phyloP scores from a whole-genome alignment of 2,888 invertebrate species.

The Macaria notata region DNA sequence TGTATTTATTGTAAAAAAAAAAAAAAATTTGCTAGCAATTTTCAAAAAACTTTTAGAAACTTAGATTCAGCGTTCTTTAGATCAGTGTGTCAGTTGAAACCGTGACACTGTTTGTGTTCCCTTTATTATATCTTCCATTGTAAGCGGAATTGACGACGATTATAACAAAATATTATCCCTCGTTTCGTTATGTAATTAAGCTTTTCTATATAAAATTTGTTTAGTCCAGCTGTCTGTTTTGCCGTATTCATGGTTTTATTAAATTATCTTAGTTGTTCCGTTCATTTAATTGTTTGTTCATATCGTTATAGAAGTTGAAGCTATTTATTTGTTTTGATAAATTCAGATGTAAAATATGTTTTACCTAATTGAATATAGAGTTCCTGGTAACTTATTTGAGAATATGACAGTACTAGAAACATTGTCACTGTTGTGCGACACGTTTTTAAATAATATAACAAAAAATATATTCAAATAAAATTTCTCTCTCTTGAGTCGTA shows the following conservation, averaged over 20 bases:
- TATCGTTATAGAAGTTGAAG: neutral
- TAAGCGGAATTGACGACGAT: slow-evolving; percentile 46
- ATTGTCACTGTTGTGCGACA: too few relatives aligned
- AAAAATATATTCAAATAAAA: too few relatives aligned
- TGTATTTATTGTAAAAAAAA: too few relatives aligned
- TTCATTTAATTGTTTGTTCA: slow-evolving; percentile 1
- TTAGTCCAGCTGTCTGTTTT: slow-evolving; percentile 25
- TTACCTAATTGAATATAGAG: too few relatives aligned
- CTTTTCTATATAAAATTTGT: slow-evolving; percentile 36
- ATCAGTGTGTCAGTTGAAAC: slow-evolving; percentile 33
- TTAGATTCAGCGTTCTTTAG: neutral
- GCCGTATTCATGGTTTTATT: slow-evolving; percentile 5
- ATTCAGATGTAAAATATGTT: too few relatives aligned
- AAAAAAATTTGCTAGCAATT: too few relatives aligned
- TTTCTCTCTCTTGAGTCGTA: too few relatives aligned
- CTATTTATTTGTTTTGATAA: neutral
- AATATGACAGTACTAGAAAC: too few relatives aligned
- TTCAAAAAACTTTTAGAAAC: neutral
- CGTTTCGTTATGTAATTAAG: slow-evolving; percentile 39
- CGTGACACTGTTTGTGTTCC: slow-evolving; percentile 42
- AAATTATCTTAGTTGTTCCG: neutral
- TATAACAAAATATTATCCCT: slow-evolving; percentile 46
- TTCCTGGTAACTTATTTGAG: too few relatives aligned
- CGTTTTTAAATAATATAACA: too few relatives aligned
- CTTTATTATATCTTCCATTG: slow-evolving; percentile 49